phyloP scores from a whole-genome alignment of 2,888 invertebrate species.

The Monoplex corrugatus region DNA sequence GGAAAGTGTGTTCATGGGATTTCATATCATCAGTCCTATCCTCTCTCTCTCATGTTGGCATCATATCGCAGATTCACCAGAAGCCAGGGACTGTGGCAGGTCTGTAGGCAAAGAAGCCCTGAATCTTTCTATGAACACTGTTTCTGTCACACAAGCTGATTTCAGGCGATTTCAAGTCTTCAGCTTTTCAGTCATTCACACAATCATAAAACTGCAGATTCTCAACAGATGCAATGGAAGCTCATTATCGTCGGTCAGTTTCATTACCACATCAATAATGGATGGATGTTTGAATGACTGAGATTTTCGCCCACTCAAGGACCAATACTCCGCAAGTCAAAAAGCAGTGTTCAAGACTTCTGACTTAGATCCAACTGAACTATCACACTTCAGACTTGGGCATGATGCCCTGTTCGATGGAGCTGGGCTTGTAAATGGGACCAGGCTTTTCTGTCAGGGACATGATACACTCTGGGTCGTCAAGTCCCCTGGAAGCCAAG shows the following conservation, averaged over 20 bases:
- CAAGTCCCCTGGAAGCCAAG: slow-evolving; percentile 44
- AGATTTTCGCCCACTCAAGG: background rate
- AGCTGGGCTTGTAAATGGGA: slow-evolving; percentile 40
- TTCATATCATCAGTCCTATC: too few relatives aligned
- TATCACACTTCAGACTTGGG: background rate
- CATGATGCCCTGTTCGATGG: background rate
- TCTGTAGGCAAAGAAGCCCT: too few relatives aligned
- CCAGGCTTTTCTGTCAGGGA: slow-evolving; percentile 32
- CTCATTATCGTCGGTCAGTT: background rate
- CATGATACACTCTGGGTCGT: slow-evolving; percentile 44
- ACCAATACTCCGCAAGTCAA: background rate
- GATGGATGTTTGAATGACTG: background rate
- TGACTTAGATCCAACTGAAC: background rate
- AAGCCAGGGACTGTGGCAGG: too few relatives aligned
- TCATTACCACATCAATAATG: background rate
- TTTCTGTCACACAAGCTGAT: background rate
- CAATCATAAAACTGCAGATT: background rate
- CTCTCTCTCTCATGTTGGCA: too few relatives aligned
- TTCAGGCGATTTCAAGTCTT: background rate
- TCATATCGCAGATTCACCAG: too few relatives aligned
- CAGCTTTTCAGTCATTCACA: background rate
- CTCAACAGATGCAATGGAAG: background rate
- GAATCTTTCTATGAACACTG: too few relatives aligned
- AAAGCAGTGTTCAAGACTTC: background rate
- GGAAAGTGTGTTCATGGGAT: too few relatives aligned